A percentile compares a stretch with the other conserved stretches of the same genome.
These are phyloP conservation scores for Mnemiopsis leidyi DNA, from an alignment of 37 sponge, comb jelly and placozoan genomes.

Conservation along the genomic window DNA sequence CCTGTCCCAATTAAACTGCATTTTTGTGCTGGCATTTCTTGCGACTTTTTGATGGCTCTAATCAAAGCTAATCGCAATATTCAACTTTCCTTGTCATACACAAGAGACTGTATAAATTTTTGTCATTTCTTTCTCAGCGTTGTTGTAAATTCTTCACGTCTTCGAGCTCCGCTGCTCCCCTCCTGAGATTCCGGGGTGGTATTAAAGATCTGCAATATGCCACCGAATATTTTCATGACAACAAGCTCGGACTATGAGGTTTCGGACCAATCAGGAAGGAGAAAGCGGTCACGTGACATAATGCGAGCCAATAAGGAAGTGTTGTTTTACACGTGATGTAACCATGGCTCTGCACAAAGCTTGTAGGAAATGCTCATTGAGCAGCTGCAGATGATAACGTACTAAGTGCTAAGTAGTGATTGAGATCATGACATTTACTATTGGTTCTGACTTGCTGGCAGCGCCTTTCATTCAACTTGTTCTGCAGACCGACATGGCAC, in stretches of 20 bases:
- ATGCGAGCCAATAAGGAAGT: background rate
- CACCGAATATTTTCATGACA: background rate
- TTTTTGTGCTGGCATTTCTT: background rate
- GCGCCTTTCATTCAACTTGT: too few relatives aligned
- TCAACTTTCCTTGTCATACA: background rate
- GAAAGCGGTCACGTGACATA: background rate
- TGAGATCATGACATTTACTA: background rate
- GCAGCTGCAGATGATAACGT: background rate
- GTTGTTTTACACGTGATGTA: background rate
- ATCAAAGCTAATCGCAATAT: background rate
- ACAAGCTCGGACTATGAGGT: background rate
- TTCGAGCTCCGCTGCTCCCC: background rate
- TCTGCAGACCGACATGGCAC: too few relatives aligned
- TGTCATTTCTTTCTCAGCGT: background rate
- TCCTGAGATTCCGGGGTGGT: background rate
- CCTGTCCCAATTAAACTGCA: background rate
- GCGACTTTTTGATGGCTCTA: background rate
- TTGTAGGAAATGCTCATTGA: background rate
- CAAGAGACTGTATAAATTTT: background rate
- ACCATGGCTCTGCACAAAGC: background rate
- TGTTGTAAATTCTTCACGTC: background rate
- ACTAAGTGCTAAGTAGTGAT: background rate
- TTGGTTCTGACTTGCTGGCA: too few relatives aligned
- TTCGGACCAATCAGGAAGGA: background rate
- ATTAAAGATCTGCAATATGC: background rate